A percentile compares a stretch with the other conserved stretches of the same genome.
Conservation (phyloP, 2,113 vertebrate species). For the Buteo buteo region DNA sequence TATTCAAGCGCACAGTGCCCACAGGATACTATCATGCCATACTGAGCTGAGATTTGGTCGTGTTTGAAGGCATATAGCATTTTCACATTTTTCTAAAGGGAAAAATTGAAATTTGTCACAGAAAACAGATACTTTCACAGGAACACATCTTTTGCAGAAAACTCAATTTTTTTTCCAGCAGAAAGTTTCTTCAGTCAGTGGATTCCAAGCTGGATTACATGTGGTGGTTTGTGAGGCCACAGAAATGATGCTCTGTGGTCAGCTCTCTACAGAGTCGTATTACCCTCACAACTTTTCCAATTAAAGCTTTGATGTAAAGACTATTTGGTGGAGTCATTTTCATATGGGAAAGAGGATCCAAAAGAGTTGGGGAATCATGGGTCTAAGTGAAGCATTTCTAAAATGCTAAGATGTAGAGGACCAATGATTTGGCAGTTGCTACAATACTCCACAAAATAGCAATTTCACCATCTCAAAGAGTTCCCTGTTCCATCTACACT, state of each 20-base stretch:
- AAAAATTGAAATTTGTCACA: not conserved
- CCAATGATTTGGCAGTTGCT: not conserved
- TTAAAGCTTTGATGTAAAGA: not conserved
- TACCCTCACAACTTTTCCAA: not conserved
- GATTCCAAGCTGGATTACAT: not conserved
- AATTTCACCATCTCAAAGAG: not conserved
- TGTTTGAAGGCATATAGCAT: not conserved
- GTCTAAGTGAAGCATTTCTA: not conserved
- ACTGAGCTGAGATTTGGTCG: not conserved
- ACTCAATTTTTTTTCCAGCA: not conserved
- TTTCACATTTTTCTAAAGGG: not conserved
- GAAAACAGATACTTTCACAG: not conserved
- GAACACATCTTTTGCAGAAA: not conserved
- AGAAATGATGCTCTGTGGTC: not conserved
- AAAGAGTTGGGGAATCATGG: not conserved
- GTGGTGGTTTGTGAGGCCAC: not conserved
- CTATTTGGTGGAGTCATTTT: not conserved
- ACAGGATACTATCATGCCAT: not conserved
- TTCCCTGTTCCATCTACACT: not conserved
- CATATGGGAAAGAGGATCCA: not conserved
- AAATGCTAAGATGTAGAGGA: not conserved
- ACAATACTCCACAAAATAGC: not conserved
- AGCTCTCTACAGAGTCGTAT: not conserved
- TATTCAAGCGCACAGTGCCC: not conserved
- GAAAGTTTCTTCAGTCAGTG: not conserved